A percentile compares a stretch with the other conserved stretches of the same genome.
Conservation (phyloP, 2,113 vertebrate species). For the Tragelaphus buxtoni region DNA sequence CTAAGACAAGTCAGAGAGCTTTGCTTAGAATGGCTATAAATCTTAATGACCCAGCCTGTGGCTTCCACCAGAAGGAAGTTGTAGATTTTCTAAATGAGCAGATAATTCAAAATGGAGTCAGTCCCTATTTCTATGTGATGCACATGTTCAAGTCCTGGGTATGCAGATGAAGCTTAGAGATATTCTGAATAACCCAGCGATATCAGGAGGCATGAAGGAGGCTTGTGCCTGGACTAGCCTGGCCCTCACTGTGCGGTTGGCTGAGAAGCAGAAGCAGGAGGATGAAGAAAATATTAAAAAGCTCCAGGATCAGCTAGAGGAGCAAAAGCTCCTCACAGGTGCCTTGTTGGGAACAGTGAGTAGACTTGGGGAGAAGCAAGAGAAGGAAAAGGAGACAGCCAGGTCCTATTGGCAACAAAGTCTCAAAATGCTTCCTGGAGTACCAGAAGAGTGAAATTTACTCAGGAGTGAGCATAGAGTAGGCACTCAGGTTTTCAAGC, state of each 20-base stretch:
- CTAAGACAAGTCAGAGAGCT: not conserved
- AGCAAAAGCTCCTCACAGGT: not conserved
- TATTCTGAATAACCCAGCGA: not conserved
- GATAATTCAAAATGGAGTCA: not conserved
- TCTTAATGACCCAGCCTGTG: not conserved
- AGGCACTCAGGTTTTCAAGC: not conserved
- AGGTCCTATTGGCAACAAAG: not conserved
- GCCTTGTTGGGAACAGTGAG: not conserved
- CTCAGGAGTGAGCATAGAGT: not conserved
- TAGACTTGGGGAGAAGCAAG: not conserved
- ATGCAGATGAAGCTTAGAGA: not conserved
- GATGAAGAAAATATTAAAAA: not conserved
- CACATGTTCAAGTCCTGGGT: not conserved
- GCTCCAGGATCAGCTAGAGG: not conserved
- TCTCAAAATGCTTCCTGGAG: not conserved
- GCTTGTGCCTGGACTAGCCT: not conserved
- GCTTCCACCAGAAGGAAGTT: not conserved
- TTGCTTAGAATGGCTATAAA: not conserved
- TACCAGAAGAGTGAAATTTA: not conserved
- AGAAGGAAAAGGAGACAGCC: not conserved
- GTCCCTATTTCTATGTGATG: not conserved
- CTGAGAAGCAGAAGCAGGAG: not conserved
- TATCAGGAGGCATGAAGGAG: not conserved
- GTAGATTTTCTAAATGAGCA: slow-evolving; percentile 30
- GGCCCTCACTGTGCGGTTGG: not conserved